Evolutionary conservation across 2,888 invertebrate genomes (phyloP).

Genomic region (Cecidostiba fungosa): DNA sequence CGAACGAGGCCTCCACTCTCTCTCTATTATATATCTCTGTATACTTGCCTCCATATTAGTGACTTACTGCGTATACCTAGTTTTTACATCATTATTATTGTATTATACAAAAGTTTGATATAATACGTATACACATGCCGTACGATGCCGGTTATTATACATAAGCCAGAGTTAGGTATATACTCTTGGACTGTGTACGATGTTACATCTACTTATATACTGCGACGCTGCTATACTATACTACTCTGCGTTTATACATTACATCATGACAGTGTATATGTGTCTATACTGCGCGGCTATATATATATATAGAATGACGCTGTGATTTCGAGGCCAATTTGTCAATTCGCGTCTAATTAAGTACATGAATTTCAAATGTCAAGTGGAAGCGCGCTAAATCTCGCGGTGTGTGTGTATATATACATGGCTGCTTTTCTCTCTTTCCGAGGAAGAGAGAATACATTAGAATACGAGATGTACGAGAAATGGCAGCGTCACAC

Average conservation of each 20-base stretch:
- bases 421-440: background rate
- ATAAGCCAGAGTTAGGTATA: background rate
- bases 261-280: background rate
- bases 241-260: background rate
- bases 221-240: background rate
- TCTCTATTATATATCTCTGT: background rate
- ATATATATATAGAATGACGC: constrained; percentile 64
- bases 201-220: constrained; percentile 15
- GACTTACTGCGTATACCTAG: background rate
- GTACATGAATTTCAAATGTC: constrained; percentile 54
- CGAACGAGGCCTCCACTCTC: constrained; percentile 46
- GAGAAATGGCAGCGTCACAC: constrained; percentile 47
- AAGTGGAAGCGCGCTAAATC: background rate
- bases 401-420: background rate
- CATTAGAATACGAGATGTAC: constrained; percentile 31
- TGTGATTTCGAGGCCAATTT: constrained; percentile 66
- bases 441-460: constrained; percentile 19
- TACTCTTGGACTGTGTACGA: background rate
- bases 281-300: no score
- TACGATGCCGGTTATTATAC: constrained; percentile 30
- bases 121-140: constrained; percentile 10
- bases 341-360: constrained; percentile 52
- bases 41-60: constrained; percentile 16
- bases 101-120: no score
- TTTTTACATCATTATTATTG: constrained; percentile 23